Evolutionary conservation across 2,888 invertebrate genomes (phyloP).

Genomic region (Chloroclystis v-ata): DNA sequence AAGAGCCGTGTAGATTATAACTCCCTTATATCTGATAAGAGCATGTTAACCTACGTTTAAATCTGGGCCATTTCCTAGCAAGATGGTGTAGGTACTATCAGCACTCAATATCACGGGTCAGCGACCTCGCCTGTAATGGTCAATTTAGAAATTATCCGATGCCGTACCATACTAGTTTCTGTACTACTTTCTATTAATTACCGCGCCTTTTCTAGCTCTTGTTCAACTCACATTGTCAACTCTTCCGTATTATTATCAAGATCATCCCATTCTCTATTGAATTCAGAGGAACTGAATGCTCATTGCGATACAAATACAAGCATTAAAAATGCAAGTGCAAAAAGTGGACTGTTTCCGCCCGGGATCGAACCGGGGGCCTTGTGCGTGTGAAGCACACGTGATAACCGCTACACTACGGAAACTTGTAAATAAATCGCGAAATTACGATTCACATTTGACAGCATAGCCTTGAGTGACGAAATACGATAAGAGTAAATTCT

Average conservation of each 20-base stretch:
- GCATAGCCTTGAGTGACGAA: background rate
- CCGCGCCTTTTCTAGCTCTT: conserved; percentile 54
- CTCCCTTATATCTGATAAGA: conserved; percentile 22
- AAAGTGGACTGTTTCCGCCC: conserved; percentile 77
- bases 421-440: conserved; percentile 37
- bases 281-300: conserved; percentile 22
- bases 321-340: conserved; percentile 8
- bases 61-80: conserved; percentile 23
- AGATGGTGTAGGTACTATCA: conserved; percentile 26
- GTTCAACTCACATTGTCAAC: conserved; percentile 57
- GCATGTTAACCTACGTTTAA: conserved; percentile 20
- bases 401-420: conserved; percentile 88
- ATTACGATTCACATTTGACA: conserved; percentile 1
- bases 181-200: conserved; percentile 69
- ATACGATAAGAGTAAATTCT: background rate
- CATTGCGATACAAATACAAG: background rate
- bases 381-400: conserved; percentile 90
- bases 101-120: conserved; percentile 36
- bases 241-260: conserved; percentile 62
- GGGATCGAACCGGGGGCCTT: conserved; percentile 85
- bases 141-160: conserved; percentile 58
- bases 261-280: conserved; percentile 31
- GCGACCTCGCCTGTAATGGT: conserved; percentile 45
- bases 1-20: conserved; percentile 6
- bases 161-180: conserved; percentile 48